Evolutionary conservation across 1,140 invertebrate species (phyloP), one percentile per base, ranked within the genome.

Genomic region (Danaus plexippus): DNA sequence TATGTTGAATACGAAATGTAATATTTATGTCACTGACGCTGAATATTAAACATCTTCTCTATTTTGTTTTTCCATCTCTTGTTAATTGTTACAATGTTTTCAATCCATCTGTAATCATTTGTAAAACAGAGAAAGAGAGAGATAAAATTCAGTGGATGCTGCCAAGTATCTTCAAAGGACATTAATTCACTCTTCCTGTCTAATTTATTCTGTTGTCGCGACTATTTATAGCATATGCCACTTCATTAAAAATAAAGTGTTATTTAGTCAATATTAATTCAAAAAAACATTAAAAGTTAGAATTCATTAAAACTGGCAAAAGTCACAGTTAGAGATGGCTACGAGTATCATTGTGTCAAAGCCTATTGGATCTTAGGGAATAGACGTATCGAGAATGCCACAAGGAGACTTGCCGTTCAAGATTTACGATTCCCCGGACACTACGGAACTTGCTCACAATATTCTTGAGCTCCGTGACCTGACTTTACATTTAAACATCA

Each of bases 381-480:
- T 56, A 54, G 54, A 57, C 54, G 57, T 59, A 57, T 55, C 62
- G 56, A 47, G 54, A 47, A 63, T 57, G 58, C 55, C 54, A 47
- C 63, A 48, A 41, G 54, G 54, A 52, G 62, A 62, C 60, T 55
- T 45, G 55, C 54, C 57, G 63, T 59, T 58, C 52, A 60, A 68
- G 60, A 68, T 68, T 68, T 68, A 68, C 66, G 66, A 61, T 48
- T 44, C 66, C 65, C 52, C 18, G 47, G 54, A 41, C 50, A 54
- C 15, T 54, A 32, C 22, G 52, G 48, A 59, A 58, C 56, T 54
- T 59, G 55, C 61, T 57, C 41, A 57, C 47, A 63, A 53, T 63
- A 63, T 59, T 57, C 52, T 54, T 44, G 43, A 13, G 48, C 11
- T 50, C 47, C 55, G 60, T 62, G 56, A 58, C 61, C 56, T 18